These are phyloP conservation scores for Caenorhabditis parvicauda DNA, from an alignment of 2,888 invertebrate species.

Conservation along the genomic window DNA sequence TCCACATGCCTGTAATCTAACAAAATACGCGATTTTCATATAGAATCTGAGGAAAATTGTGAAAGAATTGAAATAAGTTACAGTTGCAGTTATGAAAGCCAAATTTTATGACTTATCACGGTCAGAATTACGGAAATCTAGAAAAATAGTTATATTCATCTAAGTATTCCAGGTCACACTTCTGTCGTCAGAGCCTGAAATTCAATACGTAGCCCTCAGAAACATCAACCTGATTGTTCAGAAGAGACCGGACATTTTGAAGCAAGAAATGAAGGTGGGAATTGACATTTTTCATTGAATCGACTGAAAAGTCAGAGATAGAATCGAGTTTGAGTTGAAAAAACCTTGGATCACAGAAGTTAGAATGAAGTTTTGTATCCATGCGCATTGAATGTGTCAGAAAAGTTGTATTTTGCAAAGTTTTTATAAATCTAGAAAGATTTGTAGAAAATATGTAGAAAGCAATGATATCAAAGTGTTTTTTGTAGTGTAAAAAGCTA, in stretches of 20 bases:
- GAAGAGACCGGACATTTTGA: constrained; percentile 92
- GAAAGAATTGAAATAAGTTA: neutral
- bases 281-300: neutral
- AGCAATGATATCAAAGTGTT: too few species aligned
- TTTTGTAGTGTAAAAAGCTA: too few species aligned
- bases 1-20: too few species aligned
- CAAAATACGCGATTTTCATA: too few species aligned
- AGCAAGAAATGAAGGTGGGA: constrained; percentile 93
- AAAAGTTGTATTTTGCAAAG: too few species aligned
- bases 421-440: too few species aligned
- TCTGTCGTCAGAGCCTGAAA: constrained; percentile 95
- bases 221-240: constrained; percentile 99
- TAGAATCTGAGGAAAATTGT: neutral
- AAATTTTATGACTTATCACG: neutral
- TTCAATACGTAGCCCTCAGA: constrained; percentile 94
- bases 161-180: constrained; percentile 72
- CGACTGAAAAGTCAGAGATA: neutral
- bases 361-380: too few species aligned
- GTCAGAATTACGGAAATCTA: neutral
- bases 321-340: neutral
- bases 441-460: too few species aligned
- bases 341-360: too few species aligned
- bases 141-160: neutral
- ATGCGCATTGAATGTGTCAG: neutral
- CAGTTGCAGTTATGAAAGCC: too few species aligned